Evolutionary conservation across 2,113 vertebrate genomes (phyloP).

Genomic region (Probosciger aterrimus): DNA sequence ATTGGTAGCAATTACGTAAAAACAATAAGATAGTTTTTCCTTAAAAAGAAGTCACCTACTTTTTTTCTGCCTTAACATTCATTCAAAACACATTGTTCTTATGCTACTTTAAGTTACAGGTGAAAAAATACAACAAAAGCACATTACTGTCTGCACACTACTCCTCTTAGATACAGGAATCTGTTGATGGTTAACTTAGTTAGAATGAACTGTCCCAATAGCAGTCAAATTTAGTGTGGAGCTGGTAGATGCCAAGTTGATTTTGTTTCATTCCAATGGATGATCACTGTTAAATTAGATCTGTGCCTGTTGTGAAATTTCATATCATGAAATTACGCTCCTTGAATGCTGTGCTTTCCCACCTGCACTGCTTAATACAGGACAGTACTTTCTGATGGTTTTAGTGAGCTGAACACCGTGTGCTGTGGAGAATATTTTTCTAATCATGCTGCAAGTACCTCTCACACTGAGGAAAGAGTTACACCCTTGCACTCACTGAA

Average conservation of each 20-base stretch:
- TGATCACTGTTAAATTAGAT: background rate
- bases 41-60: background rate
- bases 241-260: background rate
- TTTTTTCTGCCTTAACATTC: background rate
- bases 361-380: background rate
- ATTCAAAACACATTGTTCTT: background rate
- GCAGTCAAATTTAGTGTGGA: background rate
- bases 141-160: background rate
- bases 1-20: background rate
- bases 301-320: background rate
- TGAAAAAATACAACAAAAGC: background rate
- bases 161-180: background rate
- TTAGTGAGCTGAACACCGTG: background rate
- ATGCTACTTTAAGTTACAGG: background rate
- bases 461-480: background rate
- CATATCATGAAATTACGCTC: background rate
- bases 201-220: background rate
- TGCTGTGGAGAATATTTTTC: background rate
- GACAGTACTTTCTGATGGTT: background rate
- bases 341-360: background rate
- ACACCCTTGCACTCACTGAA: background rate
- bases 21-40: background rate
- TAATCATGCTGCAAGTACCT: background rate
- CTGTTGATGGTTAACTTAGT: background rate
- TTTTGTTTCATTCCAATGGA: background rate